A percentile compares a stretch with the other conserved stretches of the same genome.
phyloP scores from a whole-genome alignment of 2,888 invertebrate genomes.

The Eupithecia abbreviata region DNA sequence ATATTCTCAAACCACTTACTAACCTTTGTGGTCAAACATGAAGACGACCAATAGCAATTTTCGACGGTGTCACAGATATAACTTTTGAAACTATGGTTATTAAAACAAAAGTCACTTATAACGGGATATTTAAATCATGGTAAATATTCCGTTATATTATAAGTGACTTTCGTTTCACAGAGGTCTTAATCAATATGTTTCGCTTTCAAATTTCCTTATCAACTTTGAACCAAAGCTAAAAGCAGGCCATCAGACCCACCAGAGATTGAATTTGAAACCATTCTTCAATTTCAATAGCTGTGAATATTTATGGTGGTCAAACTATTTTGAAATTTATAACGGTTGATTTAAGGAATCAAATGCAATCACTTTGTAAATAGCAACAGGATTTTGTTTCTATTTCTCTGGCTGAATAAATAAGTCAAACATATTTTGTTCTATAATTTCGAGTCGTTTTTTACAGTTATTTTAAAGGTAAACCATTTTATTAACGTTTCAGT shows the following conservation, averaged over 20 bases:
- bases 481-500: too few species aligned
- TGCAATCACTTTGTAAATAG: neutral
- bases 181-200: neutral
- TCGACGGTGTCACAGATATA: neutral
- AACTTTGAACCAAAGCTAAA: neutral
- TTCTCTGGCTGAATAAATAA: slow-evolving; percentile 49
- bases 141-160: too few species aligned
- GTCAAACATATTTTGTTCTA: neutral
- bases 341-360: neutral
- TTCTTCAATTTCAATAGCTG: neutral
- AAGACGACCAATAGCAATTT: neutral
- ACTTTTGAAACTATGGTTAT: too few species aligned
- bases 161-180: neutral
- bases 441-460: slow-evolving; percentile 2
- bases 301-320: neutral
- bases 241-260: too few species aligned
- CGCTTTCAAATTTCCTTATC: neutral
- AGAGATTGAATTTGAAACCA: too few species aligned
- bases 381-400: slow-evolving; percentile 37
- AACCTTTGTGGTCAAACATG: neutral
- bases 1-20: neutral
- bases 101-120: too few species aligned
- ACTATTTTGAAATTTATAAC: neutral
- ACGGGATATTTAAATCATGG: too few species aligned
- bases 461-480: too few species aligned